Conservation (phyloP, 2,797 vertebrate genomes). For the Malurus leucopterus region DNA sequence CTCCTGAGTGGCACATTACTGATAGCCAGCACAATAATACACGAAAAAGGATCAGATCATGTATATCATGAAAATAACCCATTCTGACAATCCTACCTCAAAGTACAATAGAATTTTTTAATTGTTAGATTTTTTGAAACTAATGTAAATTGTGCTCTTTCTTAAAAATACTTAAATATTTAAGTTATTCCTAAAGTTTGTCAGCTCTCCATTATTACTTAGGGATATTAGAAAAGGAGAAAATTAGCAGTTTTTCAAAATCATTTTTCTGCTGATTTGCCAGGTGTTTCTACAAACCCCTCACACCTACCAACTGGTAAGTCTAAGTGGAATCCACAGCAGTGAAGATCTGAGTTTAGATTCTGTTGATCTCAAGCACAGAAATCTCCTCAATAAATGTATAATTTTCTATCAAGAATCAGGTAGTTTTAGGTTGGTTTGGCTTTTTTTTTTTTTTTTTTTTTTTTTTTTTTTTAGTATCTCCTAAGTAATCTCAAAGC, state of each 20-base stretch:
- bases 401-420: neutral
- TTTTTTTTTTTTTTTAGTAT: neutral
- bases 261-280: slow-evolving; percentile 72
- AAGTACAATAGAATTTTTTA: neutral
- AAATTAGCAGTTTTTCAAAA: slow-evolving; percentile 69
- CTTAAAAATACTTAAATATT: neutral
- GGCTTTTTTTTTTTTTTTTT: no score
- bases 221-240: neutral
- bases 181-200: neutral
- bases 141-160: neutral
- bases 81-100: fast-evolving
- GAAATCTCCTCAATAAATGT: neutral
- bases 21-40: neutral
- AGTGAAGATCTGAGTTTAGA: slow-evolving; percentile 36
- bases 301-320: slow-evolving; percentile 50
- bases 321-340: slow-evolving; percentile 27
- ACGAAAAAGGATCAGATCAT: neutral
- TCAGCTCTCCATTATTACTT: neutral
- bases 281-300: slow-evolving; percentile 65
- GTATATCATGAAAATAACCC: neutral
- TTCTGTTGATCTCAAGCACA: slow-evolving; percentile 23
- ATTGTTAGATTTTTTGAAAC: neutral
- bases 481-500: neutral
- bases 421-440: neutral
- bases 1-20: neutral